Evolutionary conservation across 2,797 vertebrate genomes (phyloP), one percentile per base, ranked within the genome.

Genomic region (Merluccius polli): DNA sequence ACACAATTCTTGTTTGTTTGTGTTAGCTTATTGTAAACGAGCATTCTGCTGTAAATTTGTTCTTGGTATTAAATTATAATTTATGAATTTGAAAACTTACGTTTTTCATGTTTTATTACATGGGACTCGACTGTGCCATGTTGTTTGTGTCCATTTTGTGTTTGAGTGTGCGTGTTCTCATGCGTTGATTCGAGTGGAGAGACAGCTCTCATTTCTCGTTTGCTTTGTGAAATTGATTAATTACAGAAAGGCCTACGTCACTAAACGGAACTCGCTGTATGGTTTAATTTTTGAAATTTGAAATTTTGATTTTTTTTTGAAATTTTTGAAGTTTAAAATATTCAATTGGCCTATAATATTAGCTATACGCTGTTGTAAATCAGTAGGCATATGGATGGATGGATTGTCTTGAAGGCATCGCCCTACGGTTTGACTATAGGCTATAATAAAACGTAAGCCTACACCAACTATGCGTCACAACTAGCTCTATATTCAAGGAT

Each of bases 1-100:
- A 94, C 95, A 95, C 95, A 94, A 95, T 93, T 94, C 95, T 95
- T 96, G 95, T 96, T 97, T 96, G 96, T 97, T 97, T 97, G 95
- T 97, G 96, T 97, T 97, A 97, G 96, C 95, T 96, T 96, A 96
- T 97, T 98, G 97, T 97, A 97, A 96, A 97, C 96, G 96, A 96
- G 95, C 95, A 96, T 98, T 97, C 93, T 97, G 96, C 95, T 97
- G 97, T 98, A 97, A 95, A 97, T 97, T 95, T 97, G 96, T 98
- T 97, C 95, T 97, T 98, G 96, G 96, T 97, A 98, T 98, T 97
- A 97, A 97, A 98, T 98, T 97, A 97, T 98, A 98, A 98, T 97
- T 97, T 98, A 97, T 98, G 95, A 97, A 96, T 97, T 97, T 95
- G 95, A 97, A 96, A 96, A 94, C 93, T 93, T 94, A 94, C 88